A percentile compares a stretch with the other conserved stretches of the same genome.
Conservation (phyloP, 2,888 invertebrate species). For the Serrognathus titanus region DNA sequence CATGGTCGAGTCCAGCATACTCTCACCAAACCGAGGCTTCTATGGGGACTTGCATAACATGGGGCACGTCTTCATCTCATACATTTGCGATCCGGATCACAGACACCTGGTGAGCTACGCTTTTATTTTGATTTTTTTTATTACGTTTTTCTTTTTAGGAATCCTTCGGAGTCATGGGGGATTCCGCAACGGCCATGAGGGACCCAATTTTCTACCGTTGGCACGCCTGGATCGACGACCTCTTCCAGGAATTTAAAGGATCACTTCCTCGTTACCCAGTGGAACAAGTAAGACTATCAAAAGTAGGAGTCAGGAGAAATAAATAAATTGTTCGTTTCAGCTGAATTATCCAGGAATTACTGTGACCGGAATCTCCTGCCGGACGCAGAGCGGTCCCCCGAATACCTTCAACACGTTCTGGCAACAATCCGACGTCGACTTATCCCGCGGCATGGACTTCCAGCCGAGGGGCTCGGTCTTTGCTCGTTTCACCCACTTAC, state of each 20-base stretch:
- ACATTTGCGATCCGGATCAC: slow-evolving; percentile 77
- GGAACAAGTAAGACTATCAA: slow-evolving; percentile 55
- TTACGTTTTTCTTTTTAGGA: slow-evolving; percentile 59
- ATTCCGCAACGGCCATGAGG: slow-evolving; percentile 80
- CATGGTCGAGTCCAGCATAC: slow-evolving; percentile 68
- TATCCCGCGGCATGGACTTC: slow-evolving; percentile 80
- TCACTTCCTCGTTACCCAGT: slow-evolving; percentile 63
- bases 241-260: slow-evolving; percentile 72
- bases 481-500: slow-evolving; percentile 73
- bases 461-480: slow-evolving; percentile 70
- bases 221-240: slow-evolving; percentile 76
- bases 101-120: slow-evolving; percentile 58
- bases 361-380: slow-evolving; percentile 56
- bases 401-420: slow-evolving; percentile 70
- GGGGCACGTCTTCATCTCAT: slow-evolving; percentile 75
- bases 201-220: slow-evolving; percentile 85
- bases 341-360: slow-evolving; percentile 62
- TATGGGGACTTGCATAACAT: slow-evolving; percentile 82
- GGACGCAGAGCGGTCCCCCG: slow-evolving; percentile 50
- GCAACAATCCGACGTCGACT: slow-evolving; percentile 75
- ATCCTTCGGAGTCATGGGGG: slow-evolving; percentile 78
- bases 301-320: no score
- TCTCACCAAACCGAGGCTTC: slow-evolving; percentile 65
- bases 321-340: slow-evolving; percentile 42
- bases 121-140: neutral